Base-by-base conservation (phyloP, 2,113 vertebrate species). In the Damaliscus lunatus region DNA sequence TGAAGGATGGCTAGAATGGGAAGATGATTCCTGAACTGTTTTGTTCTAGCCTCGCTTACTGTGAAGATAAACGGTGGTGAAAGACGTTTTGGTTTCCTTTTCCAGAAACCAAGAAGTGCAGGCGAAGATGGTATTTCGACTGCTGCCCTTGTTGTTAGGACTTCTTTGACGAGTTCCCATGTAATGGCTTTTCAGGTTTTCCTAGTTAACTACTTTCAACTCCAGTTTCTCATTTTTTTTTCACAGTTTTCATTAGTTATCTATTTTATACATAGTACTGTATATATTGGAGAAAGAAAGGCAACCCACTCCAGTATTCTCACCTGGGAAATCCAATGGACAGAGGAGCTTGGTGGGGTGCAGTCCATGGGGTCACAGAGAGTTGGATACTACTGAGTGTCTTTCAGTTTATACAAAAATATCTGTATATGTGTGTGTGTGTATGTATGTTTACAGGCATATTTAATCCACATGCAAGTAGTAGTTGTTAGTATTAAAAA, bases 141-240 rank as follows among this genome's bases (percentile, higher is more conserved):
- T 33, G 1, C 36, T 48, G 12, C 25, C 12, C 0, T 1, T 17
- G 21, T 16, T 21, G 16, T 33, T 50, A 4, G 40, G 21, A 23
- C 48, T 60, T 4, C 10, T n/a, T 33, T 83, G 55, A 23, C 7
- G 78, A 55, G 31, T 91, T 83, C 57, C 29, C 52, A 16, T 23
- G 3, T 7, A 14, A 31, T 48, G 40, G 21, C 29, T 60, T 93
- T 25, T 89, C n/a, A 31, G 31, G 15, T 60, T 93, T 40, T 91
- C 48, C 21, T 91, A 82, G 52, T 33, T 67, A 83, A 87, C 14
- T 60, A 55, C 40, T 90, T 90, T 43, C 57, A 29, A 23, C 50
- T 78, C 46, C 3, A 50, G 31, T 83, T 87, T 55, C 50, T 92
- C 55, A 21, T 77, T 43, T 25, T 43, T 74, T 25, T 3, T 2